Conservation (phyloP, 2,888 invertebrate species). For the Lycaena phlaeas region DNA sequence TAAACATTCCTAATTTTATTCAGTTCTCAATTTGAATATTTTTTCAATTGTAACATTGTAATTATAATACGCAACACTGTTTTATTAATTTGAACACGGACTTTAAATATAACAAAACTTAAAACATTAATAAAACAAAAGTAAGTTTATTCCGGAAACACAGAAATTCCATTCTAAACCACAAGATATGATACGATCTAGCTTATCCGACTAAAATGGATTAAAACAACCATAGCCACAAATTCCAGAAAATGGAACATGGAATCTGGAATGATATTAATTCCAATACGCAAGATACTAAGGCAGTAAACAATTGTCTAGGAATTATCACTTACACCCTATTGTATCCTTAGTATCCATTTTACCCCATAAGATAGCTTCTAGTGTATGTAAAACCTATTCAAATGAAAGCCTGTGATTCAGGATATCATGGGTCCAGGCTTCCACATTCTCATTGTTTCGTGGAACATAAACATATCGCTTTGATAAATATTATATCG, state of each 20-base stretch:
- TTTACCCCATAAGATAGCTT: conserved; percentile 37
- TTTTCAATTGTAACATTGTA: too few species aligned
- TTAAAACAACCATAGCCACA: conserved; percentile 21
- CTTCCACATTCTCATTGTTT: conserved; percentile 1
- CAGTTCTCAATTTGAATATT: too few species aligned
- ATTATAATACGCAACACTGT: too few species aligned
- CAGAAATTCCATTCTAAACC: conserved; percentile 2
- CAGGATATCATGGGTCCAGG: conserved; percentile 10
- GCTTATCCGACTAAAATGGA: conserved; percentile 17
- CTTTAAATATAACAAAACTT: too few species aligned
- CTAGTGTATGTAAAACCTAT: conserved; percentile 52
- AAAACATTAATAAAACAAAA: neutral
- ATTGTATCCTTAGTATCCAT: conserved; percentile 39
- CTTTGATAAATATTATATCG: conserved; percentile 6
- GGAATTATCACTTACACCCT: conserved; percentile 39
- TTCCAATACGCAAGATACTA: conserved; percentile 42
- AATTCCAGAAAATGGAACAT: conserved; percentile 35
- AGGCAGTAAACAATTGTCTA: conserved; percentile 39
- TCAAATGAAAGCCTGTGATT: conserved; percentile 37
- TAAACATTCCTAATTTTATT: too few species aligned
- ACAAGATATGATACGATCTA: conserved; percentile 11
- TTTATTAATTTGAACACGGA: too few species aligned
- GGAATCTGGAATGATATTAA: conserved; percentile 37
- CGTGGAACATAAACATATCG: conserved; percentile 3
- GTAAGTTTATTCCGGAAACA: neutral